phyloP scores from a whole-genome alignment of 2,888 invertebrate genomes.

The Caenorhabditis parvicauda region DNA sequence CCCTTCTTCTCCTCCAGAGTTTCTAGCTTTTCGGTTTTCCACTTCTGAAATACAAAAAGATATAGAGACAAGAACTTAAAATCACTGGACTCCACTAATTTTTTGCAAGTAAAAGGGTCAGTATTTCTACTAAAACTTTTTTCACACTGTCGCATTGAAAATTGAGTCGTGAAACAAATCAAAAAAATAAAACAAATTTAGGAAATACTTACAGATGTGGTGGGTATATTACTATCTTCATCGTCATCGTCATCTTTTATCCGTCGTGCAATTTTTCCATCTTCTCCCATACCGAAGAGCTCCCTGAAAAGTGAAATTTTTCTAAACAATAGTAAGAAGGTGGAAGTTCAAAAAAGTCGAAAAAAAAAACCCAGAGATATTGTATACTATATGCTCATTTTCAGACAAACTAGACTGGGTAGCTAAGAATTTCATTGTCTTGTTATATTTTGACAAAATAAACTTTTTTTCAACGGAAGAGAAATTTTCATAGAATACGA shows the following conservation, averaged over 20 bases:
- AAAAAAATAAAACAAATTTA: not conserved
- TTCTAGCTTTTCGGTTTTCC: slow-evolving; percentile 1
- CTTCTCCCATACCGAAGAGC: slow-evolving; percentile 39
- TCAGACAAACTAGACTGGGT: not conserved
- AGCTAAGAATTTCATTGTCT: not conserved
- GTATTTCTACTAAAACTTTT: no score
- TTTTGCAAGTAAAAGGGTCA: no score
- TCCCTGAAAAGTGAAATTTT: slow-evolving; percentile 21
- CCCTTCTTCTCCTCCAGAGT: not conserved
- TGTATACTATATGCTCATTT: not conserved
- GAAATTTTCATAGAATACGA: no score
- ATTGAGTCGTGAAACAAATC: no score
- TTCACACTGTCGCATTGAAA: no score
- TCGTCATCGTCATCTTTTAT: slow-evolving; percentile 44
- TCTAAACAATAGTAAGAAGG: not conserved
- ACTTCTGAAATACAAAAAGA: not conserved
- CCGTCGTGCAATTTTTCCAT: slow-evolving; percentile 36
- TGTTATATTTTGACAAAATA: not conserved
- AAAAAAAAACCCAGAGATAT: no score
- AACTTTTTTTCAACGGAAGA: slow-evolving; percentile 1
- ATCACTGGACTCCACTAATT: no score
- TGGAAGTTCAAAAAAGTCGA: not conserved
- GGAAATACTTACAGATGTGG: no score
- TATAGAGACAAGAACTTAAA: no score
- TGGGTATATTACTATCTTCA: no score